Evolutionary conservation across 2,888 invertebrate genomes (phyloP).

Genomic region (Lucinisca nassula): DNA sequence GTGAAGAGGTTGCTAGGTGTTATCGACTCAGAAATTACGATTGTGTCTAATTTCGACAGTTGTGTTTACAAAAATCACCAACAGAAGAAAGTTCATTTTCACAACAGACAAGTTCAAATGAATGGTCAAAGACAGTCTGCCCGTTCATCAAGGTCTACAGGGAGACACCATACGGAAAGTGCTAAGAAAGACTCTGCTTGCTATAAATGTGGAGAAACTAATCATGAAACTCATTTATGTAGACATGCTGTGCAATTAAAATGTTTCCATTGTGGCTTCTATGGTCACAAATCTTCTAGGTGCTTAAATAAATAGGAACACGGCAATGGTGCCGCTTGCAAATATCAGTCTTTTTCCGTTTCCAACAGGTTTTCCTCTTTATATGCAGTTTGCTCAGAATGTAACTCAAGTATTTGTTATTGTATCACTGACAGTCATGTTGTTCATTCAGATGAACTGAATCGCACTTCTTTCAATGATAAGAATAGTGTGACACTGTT

Average conservation of each 20-base stretch:
- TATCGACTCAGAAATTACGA: not conserved
- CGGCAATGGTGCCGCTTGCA: not conserved
- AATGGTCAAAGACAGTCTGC: not conserved
- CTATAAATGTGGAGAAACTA: not conserved
- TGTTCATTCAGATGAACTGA: too few species aligned
- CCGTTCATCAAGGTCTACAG: not conserved
- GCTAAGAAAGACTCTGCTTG: not conserved
- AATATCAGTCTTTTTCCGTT: not conserved
- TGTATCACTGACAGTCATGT: not conserved
- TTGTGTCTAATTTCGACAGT: not conserved
- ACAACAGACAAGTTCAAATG: not conserved
- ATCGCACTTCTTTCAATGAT: too few species aligned
- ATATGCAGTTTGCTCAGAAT: not conserved
- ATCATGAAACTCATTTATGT: not conserved
- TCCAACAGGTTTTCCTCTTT: not conserved
- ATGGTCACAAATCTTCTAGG: not conserved
- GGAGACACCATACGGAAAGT: not conserved
- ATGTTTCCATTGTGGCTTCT: not conserved
- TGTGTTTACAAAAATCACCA: not conserved
- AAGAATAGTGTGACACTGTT: not conserved
- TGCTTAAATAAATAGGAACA: slow-evolving; percentile 3
- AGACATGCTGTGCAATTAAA: not conserved
- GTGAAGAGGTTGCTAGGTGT: not conserved
- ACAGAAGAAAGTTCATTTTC: not conserved
- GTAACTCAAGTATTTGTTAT: not conserved